Base-by-base conservation (phyloP, 1,140 invertebrate species). In the Trichonephila inaurata region DNA sequence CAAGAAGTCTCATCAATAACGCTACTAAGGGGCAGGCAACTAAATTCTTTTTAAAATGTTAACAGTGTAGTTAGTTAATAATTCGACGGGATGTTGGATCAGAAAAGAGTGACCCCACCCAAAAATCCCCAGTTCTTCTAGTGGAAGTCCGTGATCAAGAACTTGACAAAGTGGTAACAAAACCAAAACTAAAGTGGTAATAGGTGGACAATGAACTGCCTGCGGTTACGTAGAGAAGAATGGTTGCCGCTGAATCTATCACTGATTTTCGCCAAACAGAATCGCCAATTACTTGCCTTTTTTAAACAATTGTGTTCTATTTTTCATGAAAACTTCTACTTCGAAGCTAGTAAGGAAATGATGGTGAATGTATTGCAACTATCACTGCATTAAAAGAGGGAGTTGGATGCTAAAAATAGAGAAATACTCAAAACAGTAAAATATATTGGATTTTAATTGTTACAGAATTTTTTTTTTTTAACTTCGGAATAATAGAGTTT, bases 111-210 rank as follows among this genome's bases (percentile, higher is more conserved):
- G 60, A 82, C 89, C 28, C 69, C 89, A 91, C 89, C 89, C 72
- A 60, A 60, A 91, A 33, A 28, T 91, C 21, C 24, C 66, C 21
- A 66, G 7, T 60, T 64, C 66, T 19, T 44, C 7, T 33, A 81
- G 66, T 40, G 58, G 40, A 58, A 60, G 28, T 81, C 69, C 51
- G 51, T 40, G 66, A 81, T 40, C 89, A 81, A 81, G 69, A 91
- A 81, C 89, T 91, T 91, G 89, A 91, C 89, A 91, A 24, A 60
- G 21, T 69, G 40, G 69, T 64, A 91, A 91, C 89, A 91, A 91
- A 91, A 81, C 40, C 89, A 60, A 91, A 90, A 91, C 62, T 89
- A 85, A 66, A 88, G 60, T 88, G 58, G 86, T 85, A 24, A 87
- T 44, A 87, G 44, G 85, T 87, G 85, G 85, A 89, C 88, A 89